Conservation (phyloP, 2,113 vertebrate genomes). For the Rhadina sibilatrix region DNA sequence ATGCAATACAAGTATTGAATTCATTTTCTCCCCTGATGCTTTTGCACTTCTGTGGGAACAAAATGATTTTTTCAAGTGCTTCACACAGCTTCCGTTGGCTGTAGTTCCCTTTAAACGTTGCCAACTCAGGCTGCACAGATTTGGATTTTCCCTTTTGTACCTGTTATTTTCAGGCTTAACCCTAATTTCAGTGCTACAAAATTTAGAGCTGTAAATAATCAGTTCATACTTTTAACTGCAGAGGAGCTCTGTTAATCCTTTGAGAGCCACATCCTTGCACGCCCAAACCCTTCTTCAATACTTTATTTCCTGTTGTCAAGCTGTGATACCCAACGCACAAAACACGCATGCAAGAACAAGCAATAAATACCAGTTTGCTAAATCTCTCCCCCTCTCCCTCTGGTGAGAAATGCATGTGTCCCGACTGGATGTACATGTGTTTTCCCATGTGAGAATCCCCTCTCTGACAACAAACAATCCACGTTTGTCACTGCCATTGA, state of each 20-base stretch:
- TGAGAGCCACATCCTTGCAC: background rate
- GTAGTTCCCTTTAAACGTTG: constrained; percentile 23
- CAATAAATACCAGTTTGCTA: constrained; percentile 14
- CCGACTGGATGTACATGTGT: background rate
- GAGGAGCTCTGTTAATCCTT: constrained; percentile 19
- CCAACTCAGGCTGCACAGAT: constrained; percentile 30
- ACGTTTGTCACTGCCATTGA: background rate
- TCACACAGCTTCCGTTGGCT: constrained; percentile 54
- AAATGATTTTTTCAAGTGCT: constrained; percentile 43
- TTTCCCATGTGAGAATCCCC: background rate
- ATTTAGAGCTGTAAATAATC: constrained; percentile 41
- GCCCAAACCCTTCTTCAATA: background rate
- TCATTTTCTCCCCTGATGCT: constrained; percentile 2
- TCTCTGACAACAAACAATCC: background rate
- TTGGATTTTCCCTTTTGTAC: constrained; percentile 30
- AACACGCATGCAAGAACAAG: constrained; percentile 37
- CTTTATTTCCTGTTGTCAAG: constrained; percentile 36
- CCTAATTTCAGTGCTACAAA: constrained; percentile 13
- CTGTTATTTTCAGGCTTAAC: constrained; percentile 46
- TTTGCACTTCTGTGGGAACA: constrained; percentile 47
- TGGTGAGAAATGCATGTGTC: constrained; percentile 10
- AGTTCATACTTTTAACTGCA: background rate
- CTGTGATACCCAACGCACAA: background rate
- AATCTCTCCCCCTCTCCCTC: background rate
- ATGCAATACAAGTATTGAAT: constrained; percentile 8